Conservation (phyloP, 2,888 invertebrate species). For the Tinea semifulvella region DNA sequence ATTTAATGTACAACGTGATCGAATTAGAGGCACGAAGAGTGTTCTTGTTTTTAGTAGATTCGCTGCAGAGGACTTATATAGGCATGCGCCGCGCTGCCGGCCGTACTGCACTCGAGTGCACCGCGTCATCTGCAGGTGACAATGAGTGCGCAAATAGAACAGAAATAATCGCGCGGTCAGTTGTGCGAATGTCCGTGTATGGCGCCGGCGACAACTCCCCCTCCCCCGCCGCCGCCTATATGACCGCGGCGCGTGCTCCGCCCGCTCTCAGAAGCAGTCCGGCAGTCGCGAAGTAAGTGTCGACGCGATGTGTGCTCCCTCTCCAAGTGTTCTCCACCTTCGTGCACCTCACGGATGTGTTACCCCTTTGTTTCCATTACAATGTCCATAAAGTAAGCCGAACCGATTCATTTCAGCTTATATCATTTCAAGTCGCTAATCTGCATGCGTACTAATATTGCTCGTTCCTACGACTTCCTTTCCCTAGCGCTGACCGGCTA, state of each 20-base stretch:
- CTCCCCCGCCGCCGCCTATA: no score
- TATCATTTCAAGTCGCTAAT: no score
- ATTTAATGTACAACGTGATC: neutral
- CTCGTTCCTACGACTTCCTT: no score
- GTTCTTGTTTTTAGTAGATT: neutral
- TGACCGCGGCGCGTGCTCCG: no score
- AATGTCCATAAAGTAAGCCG: no score
- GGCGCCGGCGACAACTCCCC: no score
- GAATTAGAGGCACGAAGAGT: neutral
- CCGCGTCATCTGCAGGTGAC: neutral
- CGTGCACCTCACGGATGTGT: no score
- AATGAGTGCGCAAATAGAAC: neutral
- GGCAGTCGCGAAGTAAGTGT: neutral
- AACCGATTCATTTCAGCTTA: no score
- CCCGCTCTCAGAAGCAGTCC: no score
- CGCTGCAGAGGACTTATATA: neutral
- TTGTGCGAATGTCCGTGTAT: constrained; percentile 6
- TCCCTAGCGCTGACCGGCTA: neutral
- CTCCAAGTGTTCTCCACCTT: no score
- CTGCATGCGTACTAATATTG: no score
- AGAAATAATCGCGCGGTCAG: neutral
- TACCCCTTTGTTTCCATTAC: no score
- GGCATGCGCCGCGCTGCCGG: neutral
- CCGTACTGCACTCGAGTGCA: neutral
- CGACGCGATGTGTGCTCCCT: neutral